Conservation (phyloP, 2,888 invertebrate species). For the Sepioteuthis lessoniana region DNA sequence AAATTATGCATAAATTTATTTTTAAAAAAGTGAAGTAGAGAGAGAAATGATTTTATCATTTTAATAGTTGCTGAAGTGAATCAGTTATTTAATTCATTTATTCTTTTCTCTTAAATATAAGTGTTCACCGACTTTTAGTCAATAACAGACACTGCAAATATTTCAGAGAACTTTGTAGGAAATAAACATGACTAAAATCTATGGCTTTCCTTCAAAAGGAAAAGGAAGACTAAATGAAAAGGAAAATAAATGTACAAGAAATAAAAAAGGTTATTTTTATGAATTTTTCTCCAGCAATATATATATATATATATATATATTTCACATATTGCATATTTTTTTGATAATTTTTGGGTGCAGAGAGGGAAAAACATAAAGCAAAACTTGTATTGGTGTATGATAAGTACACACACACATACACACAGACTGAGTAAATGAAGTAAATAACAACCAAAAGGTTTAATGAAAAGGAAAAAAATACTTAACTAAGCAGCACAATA, state of each 20-base stretch:
- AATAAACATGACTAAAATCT: conserved; percentile 8
- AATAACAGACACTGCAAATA: conserved; percentile 8
- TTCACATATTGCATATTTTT: not conserved
- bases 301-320: no score
- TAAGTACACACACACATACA: not conserved
- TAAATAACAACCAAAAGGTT: not conserved
- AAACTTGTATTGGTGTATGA: not conserved
- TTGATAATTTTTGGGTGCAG: not conserved
- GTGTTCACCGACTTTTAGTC: not conserved
- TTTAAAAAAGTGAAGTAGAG: not conserved
- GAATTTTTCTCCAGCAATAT: not conserved
- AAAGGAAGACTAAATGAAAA: not conserved
- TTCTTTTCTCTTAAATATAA: not conserved
- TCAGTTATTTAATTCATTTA: not conserved
- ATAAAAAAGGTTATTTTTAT: not conserved
- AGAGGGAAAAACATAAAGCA: not conserved
- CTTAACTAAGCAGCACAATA: not conserved
- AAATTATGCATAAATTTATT: conserved; percentile 14
- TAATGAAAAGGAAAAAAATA: not conserved
- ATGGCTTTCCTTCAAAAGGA: not conserved
- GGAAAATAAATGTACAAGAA: not conserved
- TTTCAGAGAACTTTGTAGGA: not conserved
- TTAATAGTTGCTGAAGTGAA: not conserved
- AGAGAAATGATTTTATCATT: not conserved
- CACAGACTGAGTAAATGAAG: not conserved